Percentiles rank a stretch among this genome's conserved stretches.
These are phyloP conservation scores for Antechinus flavipes DNA, from an alignment of 2,113 vertebrate species.

Conservation along the genomic window DNA sequence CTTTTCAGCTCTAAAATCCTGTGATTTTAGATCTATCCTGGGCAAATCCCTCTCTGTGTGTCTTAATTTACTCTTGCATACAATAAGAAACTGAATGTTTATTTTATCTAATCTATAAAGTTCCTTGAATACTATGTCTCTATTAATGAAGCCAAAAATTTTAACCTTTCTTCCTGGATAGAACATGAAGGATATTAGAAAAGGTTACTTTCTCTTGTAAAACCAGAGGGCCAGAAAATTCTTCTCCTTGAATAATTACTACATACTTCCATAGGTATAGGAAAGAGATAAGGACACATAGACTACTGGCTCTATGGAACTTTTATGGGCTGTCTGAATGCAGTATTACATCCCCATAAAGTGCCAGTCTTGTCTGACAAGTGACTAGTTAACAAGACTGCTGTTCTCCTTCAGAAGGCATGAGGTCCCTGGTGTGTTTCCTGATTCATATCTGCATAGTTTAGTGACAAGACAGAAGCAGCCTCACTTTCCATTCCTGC, in stretches of 20 bases:
- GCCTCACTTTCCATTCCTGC: background rate
- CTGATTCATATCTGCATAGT: background rate
- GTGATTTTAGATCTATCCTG: background rate
- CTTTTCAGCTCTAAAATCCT: background rate
- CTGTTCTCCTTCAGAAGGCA: background rate
- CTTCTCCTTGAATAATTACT: background rate
- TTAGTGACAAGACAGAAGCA: slow-evolving; percentile 5
- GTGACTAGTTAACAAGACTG: background rate
- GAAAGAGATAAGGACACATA: background rate
- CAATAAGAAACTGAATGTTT: background rate
- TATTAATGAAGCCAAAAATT: background rate
- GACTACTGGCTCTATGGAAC: background rate
- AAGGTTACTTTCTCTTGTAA: background rate
- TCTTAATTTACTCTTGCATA: background rate
- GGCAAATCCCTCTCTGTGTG: background rate
- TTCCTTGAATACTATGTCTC: background rate
- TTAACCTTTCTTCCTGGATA: background rate
- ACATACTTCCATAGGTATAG: background rate
- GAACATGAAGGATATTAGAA: background rate
- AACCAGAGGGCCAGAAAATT: background rate
- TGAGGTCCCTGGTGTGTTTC: background rate
- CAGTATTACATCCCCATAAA: background rate
- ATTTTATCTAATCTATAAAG: background rate
- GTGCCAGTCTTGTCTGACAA: background rate
- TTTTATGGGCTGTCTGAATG: background rate